phyloP scores from a whole-genome alignment of 2,888 invertebrate genomes.

The Papilio gigon region DNA sequence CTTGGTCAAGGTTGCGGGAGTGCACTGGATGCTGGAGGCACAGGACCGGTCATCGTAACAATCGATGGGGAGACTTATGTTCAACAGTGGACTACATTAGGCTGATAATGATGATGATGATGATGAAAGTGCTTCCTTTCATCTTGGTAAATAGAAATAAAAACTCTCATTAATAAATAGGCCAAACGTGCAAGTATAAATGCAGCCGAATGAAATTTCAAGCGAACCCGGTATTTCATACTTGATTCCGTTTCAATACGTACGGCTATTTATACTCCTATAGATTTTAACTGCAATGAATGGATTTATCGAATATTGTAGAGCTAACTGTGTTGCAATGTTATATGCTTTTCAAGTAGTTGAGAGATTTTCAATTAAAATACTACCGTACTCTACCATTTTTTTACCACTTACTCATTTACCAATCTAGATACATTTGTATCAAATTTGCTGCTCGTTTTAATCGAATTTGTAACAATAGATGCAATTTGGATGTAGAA shows the following conservation, averaged over 20 bases:
- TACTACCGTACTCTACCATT: neutral
- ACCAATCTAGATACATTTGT: neutral
- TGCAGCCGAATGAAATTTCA: constrained; percentile 33
- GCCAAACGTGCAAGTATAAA: constrained; percentile 22
- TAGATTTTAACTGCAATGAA: constrained; percentile 35
- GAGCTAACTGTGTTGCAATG: constrained; percentile 22
- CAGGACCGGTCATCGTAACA: no score
- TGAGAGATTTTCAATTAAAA: constrained; percentile 31
- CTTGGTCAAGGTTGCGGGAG: no score
- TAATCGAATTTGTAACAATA: neutral
- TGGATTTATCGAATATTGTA: constrained; percentile 33
- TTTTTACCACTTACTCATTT: no score
- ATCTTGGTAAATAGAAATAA: neutral
- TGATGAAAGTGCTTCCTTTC: neutral
- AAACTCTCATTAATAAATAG: neutral
- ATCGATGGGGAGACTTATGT: no score
- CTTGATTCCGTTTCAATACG: constrained; percentile 36
- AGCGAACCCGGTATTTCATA: constrained; percentile 28
- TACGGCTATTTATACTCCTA: constrained; percentile 25
- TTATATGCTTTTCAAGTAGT: constrained; percentile 26
- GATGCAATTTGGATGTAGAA: neutral
- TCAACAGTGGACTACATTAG: no score
- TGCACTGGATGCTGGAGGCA: no score
- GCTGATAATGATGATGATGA: no score
- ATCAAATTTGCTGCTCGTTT: neutral